phyloP scores from a whole-genome alignment of 2,888 invertebrate species.

The Deilephila elpenor region DNA sequence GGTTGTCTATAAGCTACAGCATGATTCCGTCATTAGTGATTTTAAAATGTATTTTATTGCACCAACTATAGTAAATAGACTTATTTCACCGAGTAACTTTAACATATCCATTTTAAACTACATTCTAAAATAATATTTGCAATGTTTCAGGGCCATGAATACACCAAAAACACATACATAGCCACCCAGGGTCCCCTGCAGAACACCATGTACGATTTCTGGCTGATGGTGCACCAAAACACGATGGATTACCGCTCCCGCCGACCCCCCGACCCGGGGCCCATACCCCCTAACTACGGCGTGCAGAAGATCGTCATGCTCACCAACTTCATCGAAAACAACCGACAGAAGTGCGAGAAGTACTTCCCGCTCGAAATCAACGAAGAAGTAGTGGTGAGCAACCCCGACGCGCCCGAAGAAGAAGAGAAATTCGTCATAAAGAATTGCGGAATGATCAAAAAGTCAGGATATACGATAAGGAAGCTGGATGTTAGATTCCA shows the following conservation, averaged over 20 bases:
- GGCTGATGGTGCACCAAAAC: conserved; percentile 92
- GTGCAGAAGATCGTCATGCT: conserved; percentile 93
- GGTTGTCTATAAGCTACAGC: too few relatives aligned
- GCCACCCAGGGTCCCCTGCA: conserved; percentile 97
- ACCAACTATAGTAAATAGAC: too few relatives aligned
- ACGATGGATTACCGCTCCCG: conserved; percentile 51
- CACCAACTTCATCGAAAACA: conserved; percentile 94
- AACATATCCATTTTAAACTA: too few relatives aligned
- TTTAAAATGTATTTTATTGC: too few relatives aligned
- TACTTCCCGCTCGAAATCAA: conserved; percentile 90
- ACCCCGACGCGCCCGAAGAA: conserved; percentile 46
- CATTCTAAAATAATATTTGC: neutral
- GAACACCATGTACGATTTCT: conserved; percentile 95
- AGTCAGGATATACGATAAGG: conserved; percentile 85
- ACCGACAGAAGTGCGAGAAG: conserved; percentile 93
- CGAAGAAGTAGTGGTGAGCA: conserved; percentile 66
- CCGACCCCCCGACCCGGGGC: conserved; percentile 36
- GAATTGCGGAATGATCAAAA: conserved; percentile 81
- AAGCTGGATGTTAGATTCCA: conserved; percentile 68
- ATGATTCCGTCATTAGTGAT: too few relatives aligned
- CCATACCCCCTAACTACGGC: conserved; percentile 33
- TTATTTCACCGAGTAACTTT: too few relatives aligned
- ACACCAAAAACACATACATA: conserved; percentile 93
- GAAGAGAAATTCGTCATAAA: conserved; percentile 54
- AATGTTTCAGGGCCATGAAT: conserved; percentile 92